Conservation (phyloP, 2,113 vertebrate genomes). For the Antechinus stuartii region DNA sequence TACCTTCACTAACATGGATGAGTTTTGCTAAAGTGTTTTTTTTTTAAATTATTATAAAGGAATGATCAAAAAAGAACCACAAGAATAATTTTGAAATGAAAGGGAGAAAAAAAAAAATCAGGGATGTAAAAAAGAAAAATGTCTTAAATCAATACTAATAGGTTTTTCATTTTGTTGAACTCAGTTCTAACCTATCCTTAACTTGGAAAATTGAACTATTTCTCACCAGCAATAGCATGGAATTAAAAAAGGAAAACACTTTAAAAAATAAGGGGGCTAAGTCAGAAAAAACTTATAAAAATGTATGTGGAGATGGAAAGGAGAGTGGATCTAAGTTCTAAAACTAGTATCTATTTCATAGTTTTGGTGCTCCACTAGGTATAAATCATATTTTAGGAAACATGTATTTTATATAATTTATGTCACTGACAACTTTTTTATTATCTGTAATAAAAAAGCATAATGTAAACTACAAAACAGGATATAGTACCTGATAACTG, state of each 20-base stretch:
- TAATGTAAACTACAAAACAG: not conserved
- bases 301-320: not conserved
- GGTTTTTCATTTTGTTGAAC: not conserved
- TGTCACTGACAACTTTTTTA: not conserved
- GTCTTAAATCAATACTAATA: not conserved
- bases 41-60: not conserved
- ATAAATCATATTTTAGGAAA: not conserved
- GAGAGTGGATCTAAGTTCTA: not conserved
- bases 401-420: fast-evolving
- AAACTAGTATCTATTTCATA: not conserved
- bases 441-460: not conserved
- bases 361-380: not conserved
- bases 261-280: not conserved
- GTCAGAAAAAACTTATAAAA: not conserved
- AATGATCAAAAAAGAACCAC: not conserved
- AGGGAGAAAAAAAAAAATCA: not conserved
- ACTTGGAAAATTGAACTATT: not conserved
- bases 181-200: not conserved
- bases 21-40: not conserved
- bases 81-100: not conserved
- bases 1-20: not conserved
- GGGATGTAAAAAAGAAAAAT: not conserved
- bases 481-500: fast-evolving
- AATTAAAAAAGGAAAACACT: not conserved
- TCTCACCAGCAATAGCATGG: not conserved